Base-by-base conservation (phyloP, 2,113 vertebrate species). In the Rhadina sibilatrix region DNA sequence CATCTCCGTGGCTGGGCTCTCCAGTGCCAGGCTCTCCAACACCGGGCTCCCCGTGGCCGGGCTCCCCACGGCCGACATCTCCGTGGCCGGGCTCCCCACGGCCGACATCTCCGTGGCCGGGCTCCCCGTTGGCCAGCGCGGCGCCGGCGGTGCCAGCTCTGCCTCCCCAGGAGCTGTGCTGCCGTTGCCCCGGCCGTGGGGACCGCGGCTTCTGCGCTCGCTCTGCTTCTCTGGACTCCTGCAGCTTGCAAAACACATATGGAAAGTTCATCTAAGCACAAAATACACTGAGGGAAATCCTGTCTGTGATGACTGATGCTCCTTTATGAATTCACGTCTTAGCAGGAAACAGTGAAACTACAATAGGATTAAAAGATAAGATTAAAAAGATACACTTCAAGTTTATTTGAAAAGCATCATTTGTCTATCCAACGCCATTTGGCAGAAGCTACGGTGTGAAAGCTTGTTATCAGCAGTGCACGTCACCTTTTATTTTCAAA, bases 201-300 rank as follows among this genome's bases (percentile, higher is more conserved):
- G 99, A 99, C 21, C 81, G 97, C 2, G 98, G 96, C 93, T 98
- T 98, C 15, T 98, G 97, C 16, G 96, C 96, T 96, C 98, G 99
- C 96, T 99, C 99, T 71, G 96, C 92, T 83, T 99, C 99, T 96
- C 98, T 98, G 85, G 97, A 98, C 87, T 99, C 99, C 79, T 99
- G 98, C 89, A 98, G 94, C 99, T 99, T 81, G 85, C 64, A 85
- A 88, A 93, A 40, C 0, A 19, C 77, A n/a, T 2, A 27, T 0
- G 8, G 54, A 60, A 83, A 68, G 11, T 54, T 83, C 40, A 61
- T 30, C 20, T 16, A 35, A 33, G 52, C 23, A 74, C 15, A 70
- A 59, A 60, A 74, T 3, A 47, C 4, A 7, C 15, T 8, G 69
- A 66, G 47, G 28, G 22, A 78, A 50, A 63, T 42, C 31, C 72